These are phyloP conservation scores for Ectropis crepuscularia DNA, from an alignment of 2,888 invertebrate genomes.

Conservation along the genomic window DNA sequence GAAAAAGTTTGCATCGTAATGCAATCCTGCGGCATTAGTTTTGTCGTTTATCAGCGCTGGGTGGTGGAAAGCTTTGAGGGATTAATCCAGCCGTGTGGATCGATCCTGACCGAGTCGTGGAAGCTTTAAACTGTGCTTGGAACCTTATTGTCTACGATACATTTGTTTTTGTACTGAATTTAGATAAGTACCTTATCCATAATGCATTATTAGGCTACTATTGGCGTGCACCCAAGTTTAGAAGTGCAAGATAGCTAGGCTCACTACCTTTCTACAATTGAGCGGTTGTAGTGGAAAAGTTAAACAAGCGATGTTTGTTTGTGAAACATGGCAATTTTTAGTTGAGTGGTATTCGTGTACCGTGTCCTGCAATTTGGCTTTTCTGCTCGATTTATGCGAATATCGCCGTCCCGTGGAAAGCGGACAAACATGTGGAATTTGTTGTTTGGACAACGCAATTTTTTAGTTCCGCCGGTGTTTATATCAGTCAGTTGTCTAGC, in stretches of 20 bases:
- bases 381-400: constrained; percentile 80
- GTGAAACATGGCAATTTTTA: constrained; percentile 76
- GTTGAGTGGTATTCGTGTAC: constrained; percentile 73
- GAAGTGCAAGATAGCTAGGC: constrained; percentile 46
- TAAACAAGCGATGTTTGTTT: constrained; percentile 74
- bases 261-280: constrained; percentile 45
- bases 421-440: constrained; percentile 78
- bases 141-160: constrained; percentile 51
- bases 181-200: constrained; percentile 59
- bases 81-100: constrained; percentile 73
- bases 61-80: constrained; percentile 79
- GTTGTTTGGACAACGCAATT: constrained; percentile 71
- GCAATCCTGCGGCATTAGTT: constrained; percentile 81
- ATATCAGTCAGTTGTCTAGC: constrained; percentile 69
- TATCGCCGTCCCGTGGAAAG: constrained; percentile 74
- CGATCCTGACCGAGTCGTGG: constrained; percentile 54
- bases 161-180: constrained; percentile 53
- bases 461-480: constrained; percentile 68
- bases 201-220: constrained; percentile 59
- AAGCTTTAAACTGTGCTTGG: constrained; percentile 51
- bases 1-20: constrained; percentile 83
- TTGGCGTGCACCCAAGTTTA: constrained; percentile 56
- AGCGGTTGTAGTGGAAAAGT: constrained; percentile 60
- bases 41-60: constrained; percentile 77
- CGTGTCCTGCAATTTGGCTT: constrained; percentile 79